A percentile compares a stretch with the other conserved stretches of the same genome.
These are phyloP conservation scores for Mesocentrotus franciscanus DNA, from an alignment of 53 echinoderm and acorn worm genomes.

Conservation along the genomic window DNA sequence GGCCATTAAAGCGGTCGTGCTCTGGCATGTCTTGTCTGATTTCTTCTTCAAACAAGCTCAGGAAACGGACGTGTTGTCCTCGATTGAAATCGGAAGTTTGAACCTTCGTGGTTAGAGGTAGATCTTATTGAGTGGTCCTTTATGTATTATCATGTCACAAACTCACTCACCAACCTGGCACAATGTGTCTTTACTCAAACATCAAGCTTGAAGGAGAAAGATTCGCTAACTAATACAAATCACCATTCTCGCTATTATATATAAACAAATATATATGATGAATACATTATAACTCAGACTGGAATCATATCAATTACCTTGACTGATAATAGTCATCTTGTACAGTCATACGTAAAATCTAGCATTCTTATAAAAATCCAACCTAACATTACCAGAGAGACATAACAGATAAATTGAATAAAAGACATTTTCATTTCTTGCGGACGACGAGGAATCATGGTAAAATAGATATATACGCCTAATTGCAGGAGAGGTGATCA, in stretches of 20 bases:
- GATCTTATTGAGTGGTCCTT: conserved; percentile 11
- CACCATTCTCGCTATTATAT: background rate
- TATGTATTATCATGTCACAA: background rate
- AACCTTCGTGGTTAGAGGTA: background rate
- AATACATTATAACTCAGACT: background rate
- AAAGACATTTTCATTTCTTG: background rate
- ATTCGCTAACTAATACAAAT: background rate
- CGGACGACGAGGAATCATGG: background rate
- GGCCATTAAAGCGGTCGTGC: conserved; percentile 41
- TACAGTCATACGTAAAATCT: background rate
- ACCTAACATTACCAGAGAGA: background rate
- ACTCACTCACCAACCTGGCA: background rate
- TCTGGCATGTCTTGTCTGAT: conserved; percentile 20
- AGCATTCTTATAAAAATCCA: background rate
- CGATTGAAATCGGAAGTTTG: conserved; percentile 28
- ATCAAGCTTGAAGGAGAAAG: background rate
- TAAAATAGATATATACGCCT: background rate
- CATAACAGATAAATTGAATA: background rate
- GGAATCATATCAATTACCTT: background rate
- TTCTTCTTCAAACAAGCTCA: conserved; percentile 31
- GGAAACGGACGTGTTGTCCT: conserved; percentile 36
- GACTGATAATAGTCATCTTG: background rate
- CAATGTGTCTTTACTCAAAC: background rate
- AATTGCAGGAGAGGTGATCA: background rate
- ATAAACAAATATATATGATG: background rate